Evolutionary conservation across 2,888 invertebrate genomes (phyloP).

Genomic region (Coelinius sp.): DNA sequence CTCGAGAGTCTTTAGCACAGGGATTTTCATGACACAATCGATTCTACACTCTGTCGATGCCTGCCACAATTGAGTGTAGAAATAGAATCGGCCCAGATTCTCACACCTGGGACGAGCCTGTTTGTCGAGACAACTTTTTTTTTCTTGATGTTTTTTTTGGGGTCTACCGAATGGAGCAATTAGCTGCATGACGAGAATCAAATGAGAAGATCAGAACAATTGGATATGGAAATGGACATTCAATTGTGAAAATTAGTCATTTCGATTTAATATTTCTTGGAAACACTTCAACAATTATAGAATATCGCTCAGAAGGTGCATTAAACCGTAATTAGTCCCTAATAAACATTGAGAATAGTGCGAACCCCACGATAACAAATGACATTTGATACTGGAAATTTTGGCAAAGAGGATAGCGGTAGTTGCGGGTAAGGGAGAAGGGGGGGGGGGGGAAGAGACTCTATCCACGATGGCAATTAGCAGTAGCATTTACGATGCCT

Average conservation of each 20-base stretch:
- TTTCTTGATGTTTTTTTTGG: not conserved
- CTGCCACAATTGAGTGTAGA: conserved; percentile 40
- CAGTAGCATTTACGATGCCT: conserved; percentile 66
- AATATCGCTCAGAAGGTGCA: not conserved
- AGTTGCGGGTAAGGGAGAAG: no score
- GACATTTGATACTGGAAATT: conserved; percentile 41
- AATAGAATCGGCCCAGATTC: conserved; percentile 49
- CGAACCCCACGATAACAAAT: conserved; percentile 14
- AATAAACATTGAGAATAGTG: not conserved
- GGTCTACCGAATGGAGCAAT: not conserved
- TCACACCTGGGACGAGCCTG: conserved; percentile 42
- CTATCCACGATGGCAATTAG: conserved; percentile 59
- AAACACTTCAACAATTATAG: not conserved
- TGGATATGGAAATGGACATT: no score
- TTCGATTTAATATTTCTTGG: no score
- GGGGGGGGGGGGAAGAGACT: no score
- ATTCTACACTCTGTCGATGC: conserved; percentile 40
- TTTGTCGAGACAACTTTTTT: conserved; percentile 4
- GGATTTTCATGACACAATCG: conserved; percentile 47
- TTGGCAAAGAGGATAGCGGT: conserved; percentile 44
- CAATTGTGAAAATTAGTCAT: no score
- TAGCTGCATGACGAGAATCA: not conserved
- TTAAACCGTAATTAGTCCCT: not conserved
- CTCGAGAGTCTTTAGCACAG: conserved; percentile 15
- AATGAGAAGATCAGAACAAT: no score